phyloP scores from a whole-genome alignment of 2,888 invertebrate species.

The Drosophila melanocephala region DNA sequence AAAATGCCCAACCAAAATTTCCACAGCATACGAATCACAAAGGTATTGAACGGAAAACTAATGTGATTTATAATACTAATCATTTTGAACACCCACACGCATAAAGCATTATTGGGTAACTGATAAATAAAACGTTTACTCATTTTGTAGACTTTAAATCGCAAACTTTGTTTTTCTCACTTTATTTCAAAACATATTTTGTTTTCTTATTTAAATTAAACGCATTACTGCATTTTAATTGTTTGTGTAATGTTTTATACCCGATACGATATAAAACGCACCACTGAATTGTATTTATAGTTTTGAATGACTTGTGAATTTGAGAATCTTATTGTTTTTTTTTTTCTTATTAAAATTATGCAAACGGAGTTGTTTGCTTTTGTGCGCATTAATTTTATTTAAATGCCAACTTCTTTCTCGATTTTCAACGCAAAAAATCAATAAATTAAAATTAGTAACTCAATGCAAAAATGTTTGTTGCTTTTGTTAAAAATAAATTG shows the following conservation, averaged over 20 bases:
- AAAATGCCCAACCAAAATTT: not conserved
- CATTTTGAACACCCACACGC: slow-evolving; percentile 6
- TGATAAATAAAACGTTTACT: slow-evolving; percentile 46
- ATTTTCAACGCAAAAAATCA: slow-evolving; percentile 39
- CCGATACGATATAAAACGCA: slow-evolving; percentile 73
- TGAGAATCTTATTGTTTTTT: slow-evolving; percentile 18
- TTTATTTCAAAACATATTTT: slow-evolving; percentile 61
- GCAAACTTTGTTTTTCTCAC: slow-evolving; percentile 49
- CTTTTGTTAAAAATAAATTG: slow-evolving; percentile 58
- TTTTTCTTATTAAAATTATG: slow-evolving; percentile 24
- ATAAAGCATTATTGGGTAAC: slow-evolving; percentile 13
- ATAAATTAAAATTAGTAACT: slow-evolving; percentile 24
- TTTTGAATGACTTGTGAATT: slow-evolving; percentile 32
- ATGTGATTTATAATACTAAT: slow-evolving; percentile 22
- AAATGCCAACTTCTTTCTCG: slow-evolving; percentile 59
- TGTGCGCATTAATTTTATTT: slow-evolving; percentile 71
- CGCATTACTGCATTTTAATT: slow-evolving; percentile 34
- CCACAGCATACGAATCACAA: not conserved
- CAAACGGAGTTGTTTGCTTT: slow-evolving; percentile 46
- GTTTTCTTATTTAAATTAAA: slow-evolving; percentile 20
- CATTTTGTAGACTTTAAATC: slow-evolving; percentile 58
- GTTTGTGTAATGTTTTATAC: slow-evolving; percentile 67
- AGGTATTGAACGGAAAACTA: slow-evolving; percentile 7
- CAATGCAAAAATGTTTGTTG: slow-evolving; percentile 33
- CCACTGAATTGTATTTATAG: slow-evolving; percentile 69